Percentiles rank a stretch among this genome's conserved stretches.
These are phyloP conservation scores for Atta texana DNA, from an alignment of 1,140 invertebrate species.

Conservation along the genomic window DNA sequence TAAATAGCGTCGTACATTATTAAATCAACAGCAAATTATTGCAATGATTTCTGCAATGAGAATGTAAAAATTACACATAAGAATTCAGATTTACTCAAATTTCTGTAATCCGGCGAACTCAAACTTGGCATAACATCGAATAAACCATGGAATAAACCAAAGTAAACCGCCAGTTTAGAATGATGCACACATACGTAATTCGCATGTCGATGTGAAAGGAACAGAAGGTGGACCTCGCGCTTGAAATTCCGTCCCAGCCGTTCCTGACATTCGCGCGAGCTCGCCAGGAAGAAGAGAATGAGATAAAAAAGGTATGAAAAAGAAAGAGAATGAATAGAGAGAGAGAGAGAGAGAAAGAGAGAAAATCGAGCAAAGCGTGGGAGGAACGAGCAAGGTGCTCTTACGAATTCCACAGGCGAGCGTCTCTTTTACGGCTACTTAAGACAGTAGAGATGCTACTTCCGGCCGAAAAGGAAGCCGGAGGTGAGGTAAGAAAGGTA, in stretches of 20 bases:
- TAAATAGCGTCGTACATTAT: not conserved
- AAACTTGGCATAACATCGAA: slow-evolving; percentile 50
- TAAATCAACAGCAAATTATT: slow-evolving; percentile 8
- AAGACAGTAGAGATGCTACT: slow-evolving; percentile 70
- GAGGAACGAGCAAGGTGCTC: slow-evolving; percentile 58
- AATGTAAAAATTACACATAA: not conserved
- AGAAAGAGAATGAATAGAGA: slow-evolving; percentile 52
- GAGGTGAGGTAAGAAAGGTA: slow-evolving; percentile 12
- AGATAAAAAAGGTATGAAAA: not conserved
- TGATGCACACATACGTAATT: slow-evolving; percentile 53
- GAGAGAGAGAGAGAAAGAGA: slow-evolving; percentile 20
- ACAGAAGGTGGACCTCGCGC: slow-evolving; percentile 47
- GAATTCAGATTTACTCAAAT: not conserved
- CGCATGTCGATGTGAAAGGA: slow-evolving; percentile 32
- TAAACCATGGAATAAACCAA: slow-evolving; percentile 60
- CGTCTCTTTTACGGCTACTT: slow-evolving; percentile 78
- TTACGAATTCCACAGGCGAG: slow-evolving; percentile 78
- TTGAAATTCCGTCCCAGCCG: slow-evolving; percentile 64
- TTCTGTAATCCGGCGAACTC: not conserved
- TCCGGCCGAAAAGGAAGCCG: slow-evolving; percentile 60
- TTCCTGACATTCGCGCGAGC: slow-evolving; percentile 30
- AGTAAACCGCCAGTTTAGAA: slow-evolving; percentile 48
- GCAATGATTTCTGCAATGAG: not conserved
- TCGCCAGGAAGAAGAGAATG: slow-evolving; percentile 29
- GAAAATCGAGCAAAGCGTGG: slow-evolving; percentile 46